A percentile compares a stretch with the other conserved stretches of the same genome.
These are phyloP conservation scores for Microplitis manilae DNA, from an alignment of 2,888 invertebrate genomes.

Conservation along the genomic window DNA sequence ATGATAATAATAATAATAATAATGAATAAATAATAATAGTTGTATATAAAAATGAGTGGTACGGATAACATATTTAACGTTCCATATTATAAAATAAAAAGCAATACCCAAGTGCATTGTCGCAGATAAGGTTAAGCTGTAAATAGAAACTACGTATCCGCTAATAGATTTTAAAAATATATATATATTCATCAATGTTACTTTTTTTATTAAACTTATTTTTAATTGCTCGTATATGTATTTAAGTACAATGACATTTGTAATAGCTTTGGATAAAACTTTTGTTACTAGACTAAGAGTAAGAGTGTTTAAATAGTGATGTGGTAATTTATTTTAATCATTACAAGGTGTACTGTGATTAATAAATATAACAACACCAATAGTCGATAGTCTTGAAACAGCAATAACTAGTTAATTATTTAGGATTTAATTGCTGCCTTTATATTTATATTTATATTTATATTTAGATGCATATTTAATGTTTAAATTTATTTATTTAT, in stretches of 20 bases:
- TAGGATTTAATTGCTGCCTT: too few relatives aligned
- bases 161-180: conserved; percentile 33
- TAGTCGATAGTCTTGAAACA: background rate
- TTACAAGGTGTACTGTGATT: background rate
- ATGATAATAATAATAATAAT: conserved; percentile 26
- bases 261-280: conserved; percentile 8
- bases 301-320: background rate
- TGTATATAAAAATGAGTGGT: background rate
- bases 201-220: conserved; percentile 19
- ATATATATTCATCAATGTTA: conserved; percentile 34
- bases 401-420: too few relatives aligned
- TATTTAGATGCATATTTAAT: too few relatives aligned
- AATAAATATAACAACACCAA: background rate
- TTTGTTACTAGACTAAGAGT: background rate
- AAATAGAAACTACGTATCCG: conserved; percentile 38
- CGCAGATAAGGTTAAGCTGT: conserved; percentile 50
- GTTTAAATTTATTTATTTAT: too few relatives aligned
- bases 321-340: background rate
- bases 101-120: conserved; percentile 39
- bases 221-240: background rate
- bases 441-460: too few relatives aligned
- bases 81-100: conserved; percentile 46
- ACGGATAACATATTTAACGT: conserved; percentile 48
- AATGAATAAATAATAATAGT: background rate
- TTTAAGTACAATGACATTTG: conserved; percentile 1